Evolutionary conservation across 2,888 invertebrate genomes (phyloP).

Genomic region (Erebia epiphron): DNA sequence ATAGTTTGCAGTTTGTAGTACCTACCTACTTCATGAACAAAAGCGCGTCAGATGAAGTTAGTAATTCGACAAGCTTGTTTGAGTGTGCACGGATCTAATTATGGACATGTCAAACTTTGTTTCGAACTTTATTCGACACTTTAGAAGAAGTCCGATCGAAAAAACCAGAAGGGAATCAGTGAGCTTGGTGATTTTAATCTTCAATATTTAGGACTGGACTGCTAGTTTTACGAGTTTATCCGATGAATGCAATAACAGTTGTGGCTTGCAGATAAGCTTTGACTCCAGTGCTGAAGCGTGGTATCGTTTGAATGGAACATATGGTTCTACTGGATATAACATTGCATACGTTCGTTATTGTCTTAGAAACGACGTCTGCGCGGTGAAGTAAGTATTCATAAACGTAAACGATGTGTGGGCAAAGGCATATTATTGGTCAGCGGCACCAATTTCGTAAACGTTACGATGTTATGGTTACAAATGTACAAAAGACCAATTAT

Average conservation of each 20-base stretch:
- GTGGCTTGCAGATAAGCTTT: constrained; percentile 16
- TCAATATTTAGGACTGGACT: not conserved
- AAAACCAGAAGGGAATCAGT: not conserved
- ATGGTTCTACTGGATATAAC: constrained; percentile 3
- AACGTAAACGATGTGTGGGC: constrained; percentile 12
- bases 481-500: too few species aligned
- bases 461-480: not conserved
- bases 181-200: not conserved
- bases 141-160: not conserved
- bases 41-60: constrained; percentile 9
- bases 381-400: constrained; percentile 15
- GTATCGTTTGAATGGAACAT: not conserved
- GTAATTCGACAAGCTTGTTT: constrained; percentile 4
- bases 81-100: not conserved
- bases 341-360: constrained; percentile 21
- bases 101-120: not conserved
- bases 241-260: constrained; percentile 6
- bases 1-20: not conserved
- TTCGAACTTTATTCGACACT: not conserved
- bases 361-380: constrained; percentile 20
- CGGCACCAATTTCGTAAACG: constrained; percentile 1
- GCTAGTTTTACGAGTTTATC: not conserved
- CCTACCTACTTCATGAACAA: constrained; percentile 7
- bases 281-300: not conserved
- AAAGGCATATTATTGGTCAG: constrained; percentile 14